phyloP scores from a whole-genome alignment of 2,797 vertebrate genomes.

The Ctenopoma kingsleyae region DNA sequence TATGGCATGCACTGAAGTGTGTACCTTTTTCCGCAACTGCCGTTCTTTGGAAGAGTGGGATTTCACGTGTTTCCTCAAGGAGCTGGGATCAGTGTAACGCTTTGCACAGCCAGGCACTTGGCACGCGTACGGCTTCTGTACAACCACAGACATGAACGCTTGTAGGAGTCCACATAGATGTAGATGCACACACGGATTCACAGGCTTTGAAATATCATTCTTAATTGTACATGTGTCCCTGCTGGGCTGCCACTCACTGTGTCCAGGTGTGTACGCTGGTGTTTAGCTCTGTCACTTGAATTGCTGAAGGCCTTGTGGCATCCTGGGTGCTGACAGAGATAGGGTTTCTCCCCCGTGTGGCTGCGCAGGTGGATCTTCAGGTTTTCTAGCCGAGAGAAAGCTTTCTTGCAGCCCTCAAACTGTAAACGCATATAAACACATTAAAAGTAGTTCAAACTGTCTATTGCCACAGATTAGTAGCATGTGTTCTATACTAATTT shows the following conservation, averaged over 20 bases:
- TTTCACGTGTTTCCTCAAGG: slow-evolving; percentile 96
- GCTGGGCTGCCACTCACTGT: slow-evolving; percentile 87
- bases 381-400: slow-evolving; percentile 97
- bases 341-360: slow-evolving; percentile 97
- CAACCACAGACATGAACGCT: slow-evolving; percentile 34
- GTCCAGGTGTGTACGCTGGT: slow-evolving; percentile 97
- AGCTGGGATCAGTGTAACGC: slow-evolving; percentile 98
- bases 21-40: slow-evolving; percentile 95
- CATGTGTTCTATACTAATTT: slow-evolving; percentile 1
- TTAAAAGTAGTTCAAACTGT: not conserved
- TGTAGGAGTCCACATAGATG: not conserved
- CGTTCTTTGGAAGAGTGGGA: slow-evolving; percentile 94
- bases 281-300: slow-evolving; percentile 97
- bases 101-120: slow-evolving; percentile 96
- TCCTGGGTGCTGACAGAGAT: slow-evolving; percentile 93
- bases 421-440: slow-evolving; percentile 67
- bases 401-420: slow-evolving; percentile 97
- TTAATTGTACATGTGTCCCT: not conserved
- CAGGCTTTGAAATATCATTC: slow-evolving; percentile 3
- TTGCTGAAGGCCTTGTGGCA: slow-evolving; percentile 99
- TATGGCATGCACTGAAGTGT: slow-evolving; percentile 48
- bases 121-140: slow-evolving; percentile 97
- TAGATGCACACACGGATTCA: not conserved
- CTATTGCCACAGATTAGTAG: not conserved
- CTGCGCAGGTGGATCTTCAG: slow-evolving; percentile 98